Evolutionary conservation across 53 echinoderm and acorn worm species (phyloP).

Genomic region (Apostichopus leukothele): DNA sequence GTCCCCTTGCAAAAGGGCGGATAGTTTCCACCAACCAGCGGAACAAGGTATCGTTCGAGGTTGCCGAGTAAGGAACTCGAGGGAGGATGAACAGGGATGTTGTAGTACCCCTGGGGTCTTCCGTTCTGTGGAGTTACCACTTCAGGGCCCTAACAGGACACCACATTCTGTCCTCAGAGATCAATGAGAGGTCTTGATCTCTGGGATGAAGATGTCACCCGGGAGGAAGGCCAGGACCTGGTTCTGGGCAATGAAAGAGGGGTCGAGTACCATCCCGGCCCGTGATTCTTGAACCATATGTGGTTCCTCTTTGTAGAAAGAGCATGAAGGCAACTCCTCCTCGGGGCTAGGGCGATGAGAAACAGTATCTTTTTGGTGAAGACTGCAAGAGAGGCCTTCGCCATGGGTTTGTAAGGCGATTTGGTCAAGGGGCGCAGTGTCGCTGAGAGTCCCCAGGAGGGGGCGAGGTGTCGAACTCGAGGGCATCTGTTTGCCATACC

Average conservation of each 20-base stretch:
- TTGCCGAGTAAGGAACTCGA: neutral
- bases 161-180: neutral
- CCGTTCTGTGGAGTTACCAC: neutral
- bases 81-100: neutral
- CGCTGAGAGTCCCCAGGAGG: neutral
- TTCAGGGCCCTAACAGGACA: neutral
- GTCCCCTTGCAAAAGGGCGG: neutral
- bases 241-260: no score
- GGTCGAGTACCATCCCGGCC: no score
- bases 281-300: no score
- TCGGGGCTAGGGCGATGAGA: neutral
- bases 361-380: neutral
- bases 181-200: neutral
- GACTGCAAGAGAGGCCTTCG: neutral
- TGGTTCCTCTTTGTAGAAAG: no score
- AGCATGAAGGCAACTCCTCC: neutral
- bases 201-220: neutral
- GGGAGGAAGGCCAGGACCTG: neutral
- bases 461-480: neutral
- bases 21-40: neutral
- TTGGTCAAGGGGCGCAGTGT: neutral
- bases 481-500: neutral
- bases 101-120: neutral
- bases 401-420: neutral
- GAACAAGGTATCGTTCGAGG: neutral